phyloP scores from a whole-genome alignment of 2,888 invertebrate species.

The Ommatoiulus sabulosus region DNA sequence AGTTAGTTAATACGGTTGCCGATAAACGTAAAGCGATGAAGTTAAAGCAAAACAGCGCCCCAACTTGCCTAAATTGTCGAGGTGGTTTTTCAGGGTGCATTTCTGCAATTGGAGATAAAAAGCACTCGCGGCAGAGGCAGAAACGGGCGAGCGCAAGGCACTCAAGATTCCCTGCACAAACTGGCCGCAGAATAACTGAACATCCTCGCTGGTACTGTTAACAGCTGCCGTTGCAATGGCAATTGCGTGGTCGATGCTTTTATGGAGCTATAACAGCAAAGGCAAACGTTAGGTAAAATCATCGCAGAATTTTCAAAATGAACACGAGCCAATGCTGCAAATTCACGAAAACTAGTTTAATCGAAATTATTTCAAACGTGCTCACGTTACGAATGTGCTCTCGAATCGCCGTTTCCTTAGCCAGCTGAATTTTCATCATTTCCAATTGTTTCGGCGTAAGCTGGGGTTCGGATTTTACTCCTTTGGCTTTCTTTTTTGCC shows the following conservation, averaged over 20 bases:
- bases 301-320: too few relatives aligned
- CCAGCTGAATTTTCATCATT: conserved; percentile 84
- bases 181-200: conserved; percentile 73
- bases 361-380: too few relatives aligned
- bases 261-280: conserved; percentile 64
- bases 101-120: conserved; percentile 75
- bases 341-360: too few relatives aligned
- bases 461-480: conserved; percentile 74
- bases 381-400: conserved; percentile 75
- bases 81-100: conserved; percentile 70
- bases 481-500: conserved; percentile 77
- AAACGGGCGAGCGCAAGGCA: conserved; percentile 81
- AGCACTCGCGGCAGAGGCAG: conserved; percentile 76
- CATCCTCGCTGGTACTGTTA: conserved; percentile 70
- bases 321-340: too few relatives aligned
- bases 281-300: background rate
- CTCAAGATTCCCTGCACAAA: conserved; percentile 74
- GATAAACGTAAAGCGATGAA: background rate
- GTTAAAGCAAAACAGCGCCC: background rate
- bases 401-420: conserved; percentile 85
- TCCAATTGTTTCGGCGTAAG: conserved; percentile 92
- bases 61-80: conserved; percentile 63
- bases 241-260: conserved; percentile 64
- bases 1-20: background rate
- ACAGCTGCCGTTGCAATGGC: conserved; percentile 65